Evolutionary conservation across 2,113 vertebrate species (phyloP).

Genomic region (Melanerpes aurifrons): DNA sequence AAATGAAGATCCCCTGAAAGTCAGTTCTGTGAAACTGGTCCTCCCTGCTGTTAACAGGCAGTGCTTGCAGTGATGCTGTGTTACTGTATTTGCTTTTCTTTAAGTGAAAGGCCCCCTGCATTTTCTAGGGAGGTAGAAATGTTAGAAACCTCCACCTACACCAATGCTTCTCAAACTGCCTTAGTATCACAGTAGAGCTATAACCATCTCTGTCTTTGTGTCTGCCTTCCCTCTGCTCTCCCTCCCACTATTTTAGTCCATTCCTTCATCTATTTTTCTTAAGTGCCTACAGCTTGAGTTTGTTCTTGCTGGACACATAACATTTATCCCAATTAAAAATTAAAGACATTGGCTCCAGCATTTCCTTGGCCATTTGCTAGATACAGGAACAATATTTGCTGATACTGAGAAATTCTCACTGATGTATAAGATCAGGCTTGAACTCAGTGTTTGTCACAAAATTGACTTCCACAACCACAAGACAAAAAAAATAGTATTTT

Average conservation of each 20-base stretch:
- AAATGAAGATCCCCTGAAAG: conserved; percentile 43
- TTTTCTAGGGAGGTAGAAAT: background rate
- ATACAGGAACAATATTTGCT: background rate
- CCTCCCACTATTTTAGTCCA: background rate
- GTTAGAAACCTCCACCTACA: background rate
- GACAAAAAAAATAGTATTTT: background rate
- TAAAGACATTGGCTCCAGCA: background rate
- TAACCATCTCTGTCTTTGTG: background rate
- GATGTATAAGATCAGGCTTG: background rate
- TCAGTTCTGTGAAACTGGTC: background rate
- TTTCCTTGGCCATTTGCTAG: background rate
- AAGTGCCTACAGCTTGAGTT: background rate
- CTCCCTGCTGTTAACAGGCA: background rate
- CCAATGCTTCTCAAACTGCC: background rate
- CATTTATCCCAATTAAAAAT: background rate
- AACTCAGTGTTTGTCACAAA: background rate
- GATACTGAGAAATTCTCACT: background rate
- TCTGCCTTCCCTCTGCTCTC: background rate
- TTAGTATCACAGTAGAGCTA: background rate
- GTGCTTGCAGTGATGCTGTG: background rate
- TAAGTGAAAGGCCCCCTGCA: background rate
- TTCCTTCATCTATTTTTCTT: background rate
- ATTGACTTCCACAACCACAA: background rate
- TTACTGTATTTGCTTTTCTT: background rate
- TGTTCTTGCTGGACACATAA: background rate